Conservation (phyloP, 2,113 vertebrate species). For the Onychorhynchus coronatus region DNA sequence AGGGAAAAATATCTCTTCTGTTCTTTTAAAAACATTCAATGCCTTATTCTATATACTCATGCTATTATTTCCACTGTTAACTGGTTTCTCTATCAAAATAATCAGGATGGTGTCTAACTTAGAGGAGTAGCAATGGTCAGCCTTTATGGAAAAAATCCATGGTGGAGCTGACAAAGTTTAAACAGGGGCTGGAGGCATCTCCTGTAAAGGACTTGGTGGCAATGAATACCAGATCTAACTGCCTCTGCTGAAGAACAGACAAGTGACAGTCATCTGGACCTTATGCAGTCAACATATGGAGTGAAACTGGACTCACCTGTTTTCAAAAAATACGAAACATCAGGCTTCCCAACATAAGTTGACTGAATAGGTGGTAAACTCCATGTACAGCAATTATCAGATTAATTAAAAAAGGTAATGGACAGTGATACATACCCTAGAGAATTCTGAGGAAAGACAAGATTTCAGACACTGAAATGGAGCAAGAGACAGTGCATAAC, state of each 20-base stretch:
- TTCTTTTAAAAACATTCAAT: background rate
- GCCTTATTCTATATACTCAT: background rate
- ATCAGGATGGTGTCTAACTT: background rate
- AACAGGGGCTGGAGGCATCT: background rate
- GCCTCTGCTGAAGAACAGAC: background rate
- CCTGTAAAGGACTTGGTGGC: background rate
- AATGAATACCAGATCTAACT: background rate
- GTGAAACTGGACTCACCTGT: background rate
- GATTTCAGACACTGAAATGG: background rate
- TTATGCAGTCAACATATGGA: background rate
- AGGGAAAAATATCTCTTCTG: background rate
- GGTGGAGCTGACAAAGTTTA: background rate
- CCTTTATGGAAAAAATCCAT: background rate
- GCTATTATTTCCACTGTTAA: background rate
- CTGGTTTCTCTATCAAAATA: background rate
- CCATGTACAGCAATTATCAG: background rate
- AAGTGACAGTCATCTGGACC: background rate
- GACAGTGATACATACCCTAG: background rate
- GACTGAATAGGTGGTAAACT: background rate
- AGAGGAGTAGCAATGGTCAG: background rate
- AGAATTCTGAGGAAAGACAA: background rate
- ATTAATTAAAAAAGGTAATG: background rate
- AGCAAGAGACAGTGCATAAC: background rate
- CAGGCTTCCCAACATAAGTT: background rate
- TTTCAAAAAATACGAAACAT: background rate